phyloP scores from a whole-genome alignment of 1,140 invertebrate genomes.

The Drosophila melanica region DNA sequence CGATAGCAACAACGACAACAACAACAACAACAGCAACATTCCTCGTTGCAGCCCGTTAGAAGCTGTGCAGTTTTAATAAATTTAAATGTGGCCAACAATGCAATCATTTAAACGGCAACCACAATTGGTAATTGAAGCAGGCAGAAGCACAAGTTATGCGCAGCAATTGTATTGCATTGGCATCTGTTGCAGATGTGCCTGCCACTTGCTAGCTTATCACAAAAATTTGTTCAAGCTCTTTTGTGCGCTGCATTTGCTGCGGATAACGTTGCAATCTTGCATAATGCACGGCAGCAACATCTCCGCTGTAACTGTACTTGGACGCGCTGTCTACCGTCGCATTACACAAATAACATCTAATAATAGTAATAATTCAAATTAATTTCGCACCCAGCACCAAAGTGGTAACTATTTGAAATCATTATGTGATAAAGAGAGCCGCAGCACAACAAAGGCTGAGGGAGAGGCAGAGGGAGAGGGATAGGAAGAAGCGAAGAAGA shows the following conservation, averaged over 20 bases:
- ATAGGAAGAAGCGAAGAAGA: background rate
- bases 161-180: constrained; percentile 3
- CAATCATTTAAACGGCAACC: constrained; percentile 69
- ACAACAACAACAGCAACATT: constrained; percentile 59
- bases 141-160: constrained; percentile 28
- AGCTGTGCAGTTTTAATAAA: constrained; percentile 77
- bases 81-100: constrained; percentile 73
- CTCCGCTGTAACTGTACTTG: constrained; percentile 47
- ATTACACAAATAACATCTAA: constrained; percentile 70
- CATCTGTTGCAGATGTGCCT: constrained; percentile 39
- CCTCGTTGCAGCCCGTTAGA: constrained; percentile 61
- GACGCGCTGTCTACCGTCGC: constrained; percentile 42
- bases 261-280: constrained; percentile 52
- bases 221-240: constrained; percentile 49
- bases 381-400: constrained; percentile 65
- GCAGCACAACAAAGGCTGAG: background rate
- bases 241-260: constrained; percentile 21
- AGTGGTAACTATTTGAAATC: constrained; percentile 63
- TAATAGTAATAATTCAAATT: constrained; percentile 81
- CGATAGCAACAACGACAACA: constrained; percentile 12
- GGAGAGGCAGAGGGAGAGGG: too few species aligned
- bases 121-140: constrained; percentile 75
- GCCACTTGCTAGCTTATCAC: constrained; percentile 54
- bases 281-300: constrained; percentile 54
- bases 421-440: constrained; percentile 69